phyloP scores from a whole-genome alignment of 1,140 invertebrate species.

The Orius laevigatus region DNA sequence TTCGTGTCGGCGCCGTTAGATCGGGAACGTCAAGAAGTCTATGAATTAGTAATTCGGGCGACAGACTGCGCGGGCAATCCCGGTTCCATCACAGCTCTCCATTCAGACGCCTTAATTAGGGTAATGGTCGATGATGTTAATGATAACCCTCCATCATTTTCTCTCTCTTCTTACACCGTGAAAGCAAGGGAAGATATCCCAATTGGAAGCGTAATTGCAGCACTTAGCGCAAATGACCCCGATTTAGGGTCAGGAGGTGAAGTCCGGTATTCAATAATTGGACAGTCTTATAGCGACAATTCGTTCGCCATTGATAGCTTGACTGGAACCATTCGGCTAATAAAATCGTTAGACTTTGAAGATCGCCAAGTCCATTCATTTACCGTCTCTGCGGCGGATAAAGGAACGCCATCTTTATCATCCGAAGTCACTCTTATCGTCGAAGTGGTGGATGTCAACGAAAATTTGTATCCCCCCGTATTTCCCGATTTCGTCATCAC shows the following conservation, averaged over 20 bases:
- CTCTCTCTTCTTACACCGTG: slow-evolving; percentile 52
- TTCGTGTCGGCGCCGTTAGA: slow-evolving; percentile 59
- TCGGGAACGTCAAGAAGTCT: slow-evolving; percentile 63
- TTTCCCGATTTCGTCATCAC: slow-evolving; percentile 68
- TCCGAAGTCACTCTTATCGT: slow-evolving; percentile 63
- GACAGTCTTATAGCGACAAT: slow-evolving; percentile 31
- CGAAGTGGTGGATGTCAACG: slow-evolving; percentile 84
- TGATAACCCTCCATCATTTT: slow-evolving; percentile 75
- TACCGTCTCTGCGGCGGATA: slow-evolving; percentile 64
- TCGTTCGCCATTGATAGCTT: slow-evolving; percentile 58
- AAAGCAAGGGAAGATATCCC: slow-evolving; percentile 85
- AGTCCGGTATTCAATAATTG: slow-evolving; percentile 55
- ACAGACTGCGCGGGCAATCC: slow-evolving; percentile 50
- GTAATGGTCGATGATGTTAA: slow-evolving; percentile 79
- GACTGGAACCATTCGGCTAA: slow-evolving; percentile 68
- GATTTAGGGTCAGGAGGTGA: slow-evolving; percentile 67
- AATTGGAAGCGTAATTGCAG: slow-evolving; percentile 65
- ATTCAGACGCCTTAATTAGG: slow-evolving; percentile 59
- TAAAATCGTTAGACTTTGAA: slow-evolving; percentile 66
- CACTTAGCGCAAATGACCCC: slow-evolving; percentile 70
- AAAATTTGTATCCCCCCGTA: slow-evolving; percentile 66
- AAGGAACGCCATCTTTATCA: slow-evolving; percentile 51
- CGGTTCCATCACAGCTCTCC: slow-evolving; percentile 32
- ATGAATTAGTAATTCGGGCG: slow-evolving; percentile 69
- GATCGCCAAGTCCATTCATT: slow-evolving; percentile 74